A percentile compares a stretch with the other conserved stretches of the same genome.
Conservation (phyloP, 2,113 vertebrate species). For the Carassius auratus region DNA sequence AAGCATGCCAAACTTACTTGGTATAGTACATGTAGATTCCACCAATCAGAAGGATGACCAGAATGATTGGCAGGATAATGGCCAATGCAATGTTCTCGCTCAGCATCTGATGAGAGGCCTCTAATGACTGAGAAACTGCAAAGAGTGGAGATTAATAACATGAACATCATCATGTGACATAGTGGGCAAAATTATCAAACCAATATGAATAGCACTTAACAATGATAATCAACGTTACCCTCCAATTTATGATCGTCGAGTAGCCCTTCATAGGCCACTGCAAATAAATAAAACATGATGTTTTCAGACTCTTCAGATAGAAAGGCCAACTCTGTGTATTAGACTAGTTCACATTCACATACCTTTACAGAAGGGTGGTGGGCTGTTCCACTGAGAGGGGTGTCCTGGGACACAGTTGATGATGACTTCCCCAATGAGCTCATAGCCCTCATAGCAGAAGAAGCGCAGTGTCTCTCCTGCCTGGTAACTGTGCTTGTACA, state of each 20-base stretch:
- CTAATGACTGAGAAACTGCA: conserved; percentile 86
- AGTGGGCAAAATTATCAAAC: background rate
- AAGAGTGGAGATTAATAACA: conserved; percentile 23
- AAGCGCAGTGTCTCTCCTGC: conserved; percentile 90
- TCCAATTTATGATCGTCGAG: conserved; percentile 88
- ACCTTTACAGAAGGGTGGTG: conserved; percentile 93
- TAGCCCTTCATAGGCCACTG: conserved; percentile 89
- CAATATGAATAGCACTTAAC: background rate
- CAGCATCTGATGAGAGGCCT: conserved; percentile 85
- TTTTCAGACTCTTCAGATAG: background rate
- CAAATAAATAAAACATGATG: conserved; percentile 34
- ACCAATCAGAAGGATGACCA: conserved; percentile 89
- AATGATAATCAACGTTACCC: conserved; percentile 70
- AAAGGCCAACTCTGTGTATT: background rate
- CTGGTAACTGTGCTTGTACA: conserved; percentile 93
- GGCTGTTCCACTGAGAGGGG: conserved; percentile 92
- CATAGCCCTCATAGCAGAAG: conserved; percentile 92
- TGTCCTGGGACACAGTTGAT: conserved; percentile 89
- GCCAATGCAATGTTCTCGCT: conserved; percentile 90
- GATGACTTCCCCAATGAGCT: conserved; percentile 90
- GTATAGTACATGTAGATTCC: conserved; percentile 93
- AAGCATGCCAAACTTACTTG: conserved; percentile 77
- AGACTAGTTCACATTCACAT: background rate
- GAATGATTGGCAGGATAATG: conserved; percentile 87
- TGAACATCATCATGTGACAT: background rate